A percentile compares a stretch with the other conserved stretches of the same genome.
Conservation (phyloP, 2,888 invertebrate species). For the Lomographa bimaculata region DNA sequence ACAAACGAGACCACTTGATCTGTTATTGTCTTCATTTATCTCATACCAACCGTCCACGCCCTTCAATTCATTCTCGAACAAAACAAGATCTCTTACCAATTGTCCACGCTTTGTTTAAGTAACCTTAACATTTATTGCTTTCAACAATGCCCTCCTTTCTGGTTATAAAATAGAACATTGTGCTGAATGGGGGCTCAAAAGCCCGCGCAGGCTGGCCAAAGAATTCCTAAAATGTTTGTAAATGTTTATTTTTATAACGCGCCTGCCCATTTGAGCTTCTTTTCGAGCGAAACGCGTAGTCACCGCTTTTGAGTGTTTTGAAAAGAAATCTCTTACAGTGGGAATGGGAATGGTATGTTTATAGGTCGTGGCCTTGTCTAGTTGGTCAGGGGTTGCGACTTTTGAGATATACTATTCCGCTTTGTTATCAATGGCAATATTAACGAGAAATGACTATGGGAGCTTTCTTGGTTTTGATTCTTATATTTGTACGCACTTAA, state of each 20-base stretch:
- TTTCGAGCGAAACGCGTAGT: constrained; percentile 55
- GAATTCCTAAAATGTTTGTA: constrained; percentile 46
- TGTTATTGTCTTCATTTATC: too few species aligned
- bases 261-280: constrained; percentile 36
- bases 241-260: constrained; percentile 53
- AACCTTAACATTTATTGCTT: not conserved
- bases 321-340: constrained; percentile 58
- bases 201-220: constrained; percentile 24
- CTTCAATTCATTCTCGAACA: too few species aligned
- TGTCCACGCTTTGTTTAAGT: not conserved
- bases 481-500: too few species aligned
- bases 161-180: constrained; percentile 12
- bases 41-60: too few species aligned
- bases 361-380: constrained; percentile 56
- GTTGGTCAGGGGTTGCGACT: constrained; percentile 43
- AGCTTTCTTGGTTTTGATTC: too few species aligned
- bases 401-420: constrained; percentile 27
- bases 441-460: too few species aligned
- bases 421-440: too few species aligned
- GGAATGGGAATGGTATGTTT: constrained; percentile 47
- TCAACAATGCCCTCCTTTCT: constrained; percentile 1
- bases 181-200: constrained; percentile 24
- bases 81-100: not conserved
- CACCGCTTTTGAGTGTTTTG: constrained; percentile 58
- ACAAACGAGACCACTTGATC: not conserved